Evolutionary conservation across 1,140 invertebrate genomes (phyloP), one percentile per base, ranked within the genome.

Genomic region (Macrostomum lignano): DNA sequence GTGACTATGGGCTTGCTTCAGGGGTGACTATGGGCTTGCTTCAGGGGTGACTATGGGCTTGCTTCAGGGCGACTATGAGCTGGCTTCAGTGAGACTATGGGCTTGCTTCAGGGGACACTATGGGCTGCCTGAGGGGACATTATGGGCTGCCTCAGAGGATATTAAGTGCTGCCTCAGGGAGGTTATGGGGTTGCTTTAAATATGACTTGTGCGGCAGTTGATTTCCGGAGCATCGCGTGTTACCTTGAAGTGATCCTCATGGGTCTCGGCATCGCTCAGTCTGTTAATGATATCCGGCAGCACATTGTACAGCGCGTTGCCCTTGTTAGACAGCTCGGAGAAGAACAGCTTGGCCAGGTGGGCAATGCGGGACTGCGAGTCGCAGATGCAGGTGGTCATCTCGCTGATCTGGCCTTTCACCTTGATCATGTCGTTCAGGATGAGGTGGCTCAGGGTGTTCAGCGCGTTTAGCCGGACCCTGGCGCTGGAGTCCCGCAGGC

Each of bases 231-330:
- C n/a, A n/a, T n/a, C n/a, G n/a, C n/a, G n/a, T n/a, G n/a, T n/a
- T n/a, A n/a, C n/a, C n/a, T n/a, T n/a, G n/a, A n/a, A n/a, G 67
- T 47, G 77, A 70, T 0, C 65, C 58, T n/a, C 81, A 54, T 23
- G 70, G 65, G 6, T 69, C 22, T 72, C 67, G 0, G 69, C 65
- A 47, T 77, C 72, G 11, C 75, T 73, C 14, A 91, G 60, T 24
- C 74, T 63, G 14, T 76, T 81, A 41, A 91, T 74, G 33, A 91
- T 79, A 52, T 91, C 82, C 0, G 82, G 78, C 52, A 93, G 64
- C 2, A 82, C 68, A 51, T 91, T 93, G 45, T 88, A 88, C 2
- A 93, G 54, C 10, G 74, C 69, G 50, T 86, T 82, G 14, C 72
- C 74, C 57, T 86, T 88, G 40, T 72, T 69, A 3, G 74, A 67